A percentile compares a stretch with the other conserved stretches of the same genome.
Conservation (phyloP, 2,888 invertebrate genomes). For the Xestia rhomboidea region DNA sequence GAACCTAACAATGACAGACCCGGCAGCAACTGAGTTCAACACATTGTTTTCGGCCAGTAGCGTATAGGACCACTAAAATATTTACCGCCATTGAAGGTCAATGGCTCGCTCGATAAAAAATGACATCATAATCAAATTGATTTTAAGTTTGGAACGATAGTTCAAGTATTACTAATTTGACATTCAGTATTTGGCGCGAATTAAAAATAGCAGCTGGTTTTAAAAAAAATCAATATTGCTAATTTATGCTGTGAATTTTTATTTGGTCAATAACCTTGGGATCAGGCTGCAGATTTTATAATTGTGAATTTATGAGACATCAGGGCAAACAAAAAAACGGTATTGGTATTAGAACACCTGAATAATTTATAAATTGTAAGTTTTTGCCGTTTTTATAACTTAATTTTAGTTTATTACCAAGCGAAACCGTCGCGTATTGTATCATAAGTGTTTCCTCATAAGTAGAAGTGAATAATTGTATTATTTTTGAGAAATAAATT, state of each 20-base stretch:
- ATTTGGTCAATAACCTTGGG: background rate
- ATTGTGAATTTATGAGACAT: background rate
- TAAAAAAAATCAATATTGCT: background rate
- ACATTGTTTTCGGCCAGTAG: conserved; percentile 49
- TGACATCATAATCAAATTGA: conserved; percentile 55
- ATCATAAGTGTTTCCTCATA: too few species aligned
- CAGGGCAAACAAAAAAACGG: background rate
- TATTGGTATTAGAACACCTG: background rate
- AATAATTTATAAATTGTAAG: too few species aligned
- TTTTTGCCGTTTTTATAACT: too few species aligned
- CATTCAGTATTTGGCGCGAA: conserved; percentile 12
- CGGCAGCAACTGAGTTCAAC: background rate
- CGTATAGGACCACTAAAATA: conserved; percentile 51
- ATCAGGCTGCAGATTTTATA: background rate
- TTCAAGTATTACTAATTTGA: conserved; percentile 12
- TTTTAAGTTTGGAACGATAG: conserved; percentile 38
- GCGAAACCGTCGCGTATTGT: too few species aligned
- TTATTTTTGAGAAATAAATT: too few species aligned
- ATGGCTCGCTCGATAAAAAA: conserved; percentile 61
- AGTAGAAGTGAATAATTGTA: too few species aligned
- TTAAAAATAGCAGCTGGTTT: background rate
- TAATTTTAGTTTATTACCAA: too few species aligned
- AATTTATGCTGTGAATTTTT: background rate
- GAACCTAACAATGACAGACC: conserved; percentile 1
- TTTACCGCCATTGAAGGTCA: conserved; percentile 57